These are phyloP conservation scores for Hippocampus kuda DNA, from an alignment of 2,797 vertebrate species.

Conservation along the genomic window DNA sequence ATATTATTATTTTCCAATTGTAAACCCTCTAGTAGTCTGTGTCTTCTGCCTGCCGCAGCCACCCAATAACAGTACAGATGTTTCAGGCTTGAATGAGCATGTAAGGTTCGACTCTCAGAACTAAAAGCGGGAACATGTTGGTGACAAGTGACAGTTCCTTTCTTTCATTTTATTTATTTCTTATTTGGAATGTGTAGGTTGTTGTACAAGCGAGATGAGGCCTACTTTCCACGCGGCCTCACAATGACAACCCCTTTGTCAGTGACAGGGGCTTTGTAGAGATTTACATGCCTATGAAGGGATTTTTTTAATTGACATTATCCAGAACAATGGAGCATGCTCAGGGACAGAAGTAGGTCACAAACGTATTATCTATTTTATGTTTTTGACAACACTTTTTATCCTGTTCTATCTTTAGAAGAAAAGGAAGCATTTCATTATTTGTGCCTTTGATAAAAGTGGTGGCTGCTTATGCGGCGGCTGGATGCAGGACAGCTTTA, in stretches of 20 bases:
- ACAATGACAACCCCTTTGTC: slow-evolving; percentile 49
- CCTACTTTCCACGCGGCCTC: slow-evolving; percentile 45
- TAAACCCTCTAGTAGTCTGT: neutral
- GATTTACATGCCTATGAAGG: slow-evolving; percentile 50
- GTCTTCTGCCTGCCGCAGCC: slow-evolving; percentile 31
- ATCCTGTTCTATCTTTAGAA: slow-evolving; percentile 49
- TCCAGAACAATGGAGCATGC: slow-evolving; percentile 54
- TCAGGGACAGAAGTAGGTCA: slow-evolving; percentile 63
- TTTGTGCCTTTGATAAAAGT: slow-evolving; percentile 39
- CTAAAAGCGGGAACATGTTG: slow-evolving; percentile 48
- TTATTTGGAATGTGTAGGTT: slow-evolving; percentile 31
- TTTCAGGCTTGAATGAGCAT: slow-evolving; percentile 31
- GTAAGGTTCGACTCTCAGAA: slow-evolving; percentile 46
- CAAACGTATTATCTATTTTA: slow-evolving; percentile 60
- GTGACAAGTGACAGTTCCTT: slow-evolving; percentile 30
- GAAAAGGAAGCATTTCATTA: slow-evolving; percentile 22
- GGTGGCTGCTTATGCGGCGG: slow-evolving; percentile 13
- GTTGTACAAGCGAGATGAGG: slow-evolving; percentile 35
- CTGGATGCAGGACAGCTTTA: slow-evolving; percentile 9
- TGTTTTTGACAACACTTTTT: slow-evolving; percentile 50
- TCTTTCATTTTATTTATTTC: slow-evolving; percentile 15
- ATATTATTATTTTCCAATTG: too few species aligned
- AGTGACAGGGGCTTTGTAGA: slow-evolving; percentile 50
- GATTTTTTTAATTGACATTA: slow-evolving; percentile 39
- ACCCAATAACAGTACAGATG: slow-evolving; percentile 44